Percentiles rank a stretch among this genome's conserved stretches.
Conservation (phyloP, 2,797 vertebrate species). For the Lacerta viridis region DNA sequence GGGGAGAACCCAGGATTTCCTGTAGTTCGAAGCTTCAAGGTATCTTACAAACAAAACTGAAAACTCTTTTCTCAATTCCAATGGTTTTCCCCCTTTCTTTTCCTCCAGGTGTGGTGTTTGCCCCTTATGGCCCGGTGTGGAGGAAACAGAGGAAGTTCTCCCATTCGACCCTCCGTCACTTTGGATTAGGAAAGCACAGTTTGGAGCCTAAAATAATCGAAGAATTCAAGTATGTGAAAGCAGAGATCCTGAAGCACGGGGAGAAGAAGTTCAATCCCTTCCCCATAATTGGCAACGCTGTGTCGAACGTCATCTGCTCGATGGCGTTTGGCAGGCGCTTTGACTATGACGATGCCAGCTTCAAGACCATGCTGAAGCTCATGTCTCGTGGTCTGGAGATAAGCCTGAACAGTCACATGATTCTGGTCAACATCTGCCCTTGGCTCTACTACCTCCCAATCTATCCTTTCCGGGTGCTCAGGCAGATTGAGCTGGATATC, state of each 20-base stretch:
- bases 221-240: constrained; percentile 87
- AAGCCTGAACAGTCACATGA: constrained; percentile 83
- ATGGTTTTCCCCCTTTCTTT: constrained; percentile 33
- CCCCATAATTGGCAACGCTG: constrained; percentile 86
- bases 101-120: constrained; percentile 92
- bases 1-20: not conserved
- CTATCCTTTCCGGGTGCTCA: constrained; percentile 89
- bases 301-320: constrained; percentile 96
- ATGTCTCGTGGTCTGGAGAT: constrained; percentile 91
- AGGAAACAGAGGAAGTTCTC: constrained; percentile 93
- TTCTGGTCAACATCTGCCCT: constrained; percentile 92
- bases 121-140: constrained; percentile 92
- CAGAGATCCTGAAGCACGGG: constrained; percentile 85
- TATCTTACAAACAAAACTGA: not conserved
- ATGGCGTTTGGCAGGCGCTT: constrained; percentile 92
- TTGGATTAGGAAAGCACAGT: constrained; percentile 92
- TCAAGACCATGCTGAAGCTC: constrained; percentile 85
- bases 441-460: constrained; percentile 92
- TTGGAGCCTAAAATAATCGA: constrained; percentile 91
- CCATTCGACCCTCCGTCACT: constrained; percentile 89
- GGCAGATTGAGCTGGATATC: constrained; percentile 88
- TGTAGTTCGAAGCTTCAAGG: not conserved
- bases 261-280: constrained; percentile 81
- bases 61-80: constrained; percentile 24
- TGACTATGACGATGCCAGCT: constrained; percentile 87